Base-by-base conservation (phyloP, 2,113 vertebrate species). In the Ptyas mucosa region DNA sequence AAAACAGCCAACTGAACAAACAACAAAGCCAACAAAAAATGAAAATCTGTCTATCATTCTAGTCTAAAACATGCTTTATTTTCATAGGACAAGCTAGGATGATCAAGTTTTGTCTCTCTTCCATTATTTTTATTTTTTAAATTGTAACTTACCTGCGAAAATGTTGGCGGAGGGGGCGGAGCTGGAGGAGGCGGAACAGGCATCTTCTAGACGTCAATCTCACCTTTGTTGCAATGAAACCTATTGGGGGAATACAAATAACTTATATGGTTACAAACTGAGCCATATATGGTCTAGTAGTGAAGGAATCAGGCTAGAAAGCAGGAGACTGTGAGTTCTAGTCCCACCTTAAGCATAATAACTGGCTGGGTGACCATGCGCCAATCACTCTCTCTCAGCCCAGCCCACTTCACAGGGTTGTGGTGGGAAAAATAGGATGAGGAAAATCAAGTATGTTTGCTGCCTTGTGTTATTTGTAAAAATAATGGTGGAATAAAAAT, bases 171-270 rank as follows among this genome's bases (percentile, higher is more conserved):
- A 0, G 99, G 99, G 0, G 98, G 98, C 0, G 99, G 98, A 8
- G 98, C 97, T 0, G 98, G 99, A 18, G 97, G 98, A 2, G 99
- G 99, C 51, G 99, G 99, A 85, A 98, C 98, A 0, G 99, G 99
- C 99, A 99, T 99, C 96, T 97, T 98, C 96, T 93, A 95, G 69
- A 90, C 94, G 97, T 96, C 95, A 69, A 93, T 88, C 96, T 92
- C 92, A 96, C 96, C 91, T 94, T 93, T 95, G 91, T 95, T 92
- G 88, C 93, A 93, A 92, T 95, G 93, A 96, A 96, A 96, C 94
- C 98, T 98, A 95, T 90, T 51, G 8, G n/a, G 94, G 11, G 39
- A 91, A 94, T 21, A 64, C 34, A 46, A 93, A 2, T 26, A 93
- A 91, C 29, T 3, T 8, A 49, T 46, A 54, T 18, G 34, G n/a